phyloP scores from a whole-genome alignment of 2,888 invertebrate genomes.

The Sesamia inferens region DNA sequence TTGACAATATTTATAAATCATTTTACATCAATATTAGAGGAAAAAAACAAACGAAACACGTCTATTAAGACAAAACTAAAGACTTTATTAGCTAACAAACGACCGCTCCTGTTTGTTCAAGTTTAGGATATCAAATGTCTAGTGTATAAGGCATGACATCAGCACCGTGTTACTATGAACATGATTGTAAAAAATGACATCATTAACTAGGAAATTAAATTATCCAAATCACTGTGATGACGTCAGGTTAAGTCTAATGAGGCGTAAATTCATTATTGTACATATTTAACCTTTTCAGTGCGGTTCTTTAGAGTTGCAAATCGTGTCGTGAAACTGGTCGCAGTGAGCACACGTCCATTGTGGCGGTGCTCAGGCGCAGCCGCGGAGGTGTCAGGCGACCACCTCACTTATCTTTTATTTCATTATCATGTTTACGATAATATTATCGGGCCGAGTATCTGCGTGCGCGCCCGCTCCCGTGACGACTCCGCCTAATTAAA shows the following conservation, averaged over 20 bases:
- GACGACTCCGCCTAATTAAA: constrained; percentile 64
- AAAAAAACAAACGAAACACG: constrained; percentile 65
- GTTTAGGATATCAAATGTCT: constrained; percentile 74
- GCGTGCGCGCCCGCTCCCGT: constrained; percentile 52
- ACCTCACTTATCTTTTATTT: constrained; percentile 70
- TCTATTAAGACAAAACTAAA: constrained; percentile 66
- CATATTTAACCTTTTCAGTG: constrained; percentile 31
- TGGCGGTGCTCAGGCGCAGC: constrained; percentile 13
- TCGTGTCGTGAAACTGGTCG: constrained; percentile 45
- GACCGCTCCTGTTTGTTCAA: constrained; percentile 72
- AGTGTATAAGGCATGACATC: constrained; percentile 81
- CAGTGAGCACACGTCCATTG: constrained; percentile 40
- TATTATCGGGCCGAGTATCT: constrained; percentile 65
- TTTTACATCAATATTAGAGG: constrained; percentile 62
- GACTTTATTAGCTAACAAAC: constrained; percentile 70
- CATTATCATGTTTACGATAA: constrained; percentile 72
- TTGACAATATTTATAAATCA: constrained; percentile 80
- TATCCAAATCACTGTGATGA: constrained; percentile 66
- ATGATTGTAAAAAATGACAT: constrained; percentile 74
- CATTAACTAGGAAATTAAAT: constrained; percentile 77
- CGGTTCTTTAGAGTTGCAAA: constrained; percentile 31
- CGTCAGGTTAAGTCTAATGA: constrained; percentile 54
- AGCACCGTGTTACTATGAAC: constrained; percentile 68
- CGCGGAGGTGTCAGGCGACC: constrained; percentile 59
- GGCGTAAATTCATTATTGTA: constrained; percentile 29